phyloP scores from a whole-genome alignment of 2,113 vertebrate species.

The Mus pahari region DNA sequence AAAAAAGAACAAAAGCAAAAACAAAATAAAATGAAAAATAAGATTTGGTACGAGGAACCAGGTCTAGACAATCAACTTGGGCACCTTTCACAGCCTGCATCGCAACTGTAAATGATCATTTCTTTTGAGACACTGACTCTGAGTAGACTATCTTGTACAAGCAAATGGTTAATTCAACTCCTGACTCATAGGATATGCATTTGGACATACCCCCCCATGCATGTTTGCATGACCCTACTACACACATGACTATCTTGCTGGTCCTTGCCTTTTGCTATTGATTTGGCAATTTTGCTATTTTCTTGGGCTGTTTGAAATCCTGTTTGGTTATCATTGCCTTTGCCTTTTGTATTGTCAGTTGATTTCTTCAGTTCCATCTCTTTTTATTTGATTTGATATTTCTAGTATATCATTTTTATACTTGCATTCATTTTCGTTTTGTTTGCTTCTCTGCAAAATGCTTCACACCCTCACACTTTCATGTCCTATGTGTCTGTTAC shows the following conservation, averaged over 20 bases:
- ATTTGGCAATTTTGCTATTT: not conserved
- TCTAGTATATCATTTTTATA: not conserved
- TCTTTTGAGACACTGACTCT: not conserved
- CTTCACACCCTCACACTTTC: not conserved
- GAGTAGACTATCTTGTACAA: not conserved
- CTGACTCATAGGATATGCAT: not conserved
- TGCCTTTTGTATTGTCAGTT: not conserved
- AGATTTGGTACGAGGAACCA: not conserved
- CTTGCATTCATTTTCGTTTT: conserved; percentile 16
- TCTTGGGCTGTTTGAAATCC: not conserved
- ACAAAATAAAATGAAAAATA: not conserved
- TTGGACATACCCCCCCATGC: not conserved
- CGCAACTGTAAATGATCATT: not conserved
- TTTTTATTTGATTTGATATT: not conserved
- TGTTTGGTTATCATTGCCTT: not conserved
- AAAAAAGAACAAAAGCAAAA: not conserved
- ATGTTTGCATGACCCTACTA: not conserved
- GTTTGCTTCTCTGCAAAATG: not conserved
- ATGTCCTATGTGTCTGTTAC: not conserved
- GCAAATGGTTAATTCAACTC: not conserved
- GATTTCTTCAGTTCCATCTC: not conserved
- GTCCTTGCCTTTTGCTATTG: not conserved
- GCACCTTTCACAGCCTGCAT: not conserved
- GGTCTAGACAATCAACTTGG: not conserved
- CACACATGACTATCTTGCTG: not conserved